Conservation (phyloP, 2,888 invertebrate species). For the Habroteleia sp. region DNA sequence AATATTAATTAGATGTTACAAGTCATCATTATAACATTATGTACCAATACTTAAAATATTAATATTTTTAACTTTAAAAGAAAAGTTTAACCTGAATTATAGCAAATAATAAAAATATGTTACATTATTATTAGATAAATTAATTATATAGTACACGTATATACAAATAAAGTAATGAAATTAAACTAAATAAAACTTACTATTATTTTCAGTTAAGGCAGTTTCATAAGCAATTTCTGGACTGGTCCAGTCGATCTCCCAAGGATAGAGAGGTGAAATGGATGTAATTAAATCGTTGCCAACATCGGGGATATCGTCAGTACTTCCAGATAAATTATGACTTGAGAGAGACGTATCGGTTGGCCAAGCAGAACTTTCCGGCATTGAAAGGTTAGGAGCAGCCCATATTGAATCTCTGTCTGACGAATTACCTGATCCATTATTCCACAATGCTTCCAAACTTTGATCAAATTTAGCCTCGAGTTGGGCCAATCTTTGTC, state of each 20-base stretch:
- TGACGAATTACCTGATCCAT: slow-evolving; percentile 81
- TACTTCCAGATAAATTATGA: slow-evolving; percentile 22
- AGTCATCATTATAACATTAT: too few relatives aligned
- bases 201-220: slow-evolving; percentile 70
- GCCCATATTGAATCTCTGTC: slow-evolving; percentile 79
- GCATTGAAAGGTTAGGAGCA: slow-evolving; percentile 79
- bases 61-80: too few relatives aligned
- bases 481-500: slow-evolving; percentile 83
- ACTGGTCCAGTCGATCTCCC: slow-evolving; percentile 78
- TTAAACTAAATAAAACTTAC: slow-evolving; percentile 64
- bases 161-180: slow-evolving; percentile 2
- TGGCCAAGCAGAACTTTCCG: slow-evolving; percentile 78
- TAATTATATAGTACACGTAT: too few relatives aligned
- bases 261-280: slow-evolving; percentile 75
- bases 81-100: too few relatives aligned
- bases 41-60: too few relatives aligned
- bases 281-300: slow-evolving; percentile 69
- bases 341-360: slow-evolving; percentile 68
- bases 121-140: too few relatives aligned
- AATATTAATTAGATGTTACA: too few relatives aligned
- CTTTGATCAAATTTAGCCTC: slow-evolving; percentile 87
- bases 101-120: too few relatives aligned
- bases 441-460: slow-evolving; percentile 86
- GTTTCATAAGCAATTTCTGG: slow-evolving; percentile 75
- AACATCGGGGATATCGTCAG: slow-evolving; percentile 46